Evolutionary conservation across 2,797 vertebrate genomes (phyloP), one percentile per base, ranked within the genome.

Genomic region (Alauda arvensis): DNA sequence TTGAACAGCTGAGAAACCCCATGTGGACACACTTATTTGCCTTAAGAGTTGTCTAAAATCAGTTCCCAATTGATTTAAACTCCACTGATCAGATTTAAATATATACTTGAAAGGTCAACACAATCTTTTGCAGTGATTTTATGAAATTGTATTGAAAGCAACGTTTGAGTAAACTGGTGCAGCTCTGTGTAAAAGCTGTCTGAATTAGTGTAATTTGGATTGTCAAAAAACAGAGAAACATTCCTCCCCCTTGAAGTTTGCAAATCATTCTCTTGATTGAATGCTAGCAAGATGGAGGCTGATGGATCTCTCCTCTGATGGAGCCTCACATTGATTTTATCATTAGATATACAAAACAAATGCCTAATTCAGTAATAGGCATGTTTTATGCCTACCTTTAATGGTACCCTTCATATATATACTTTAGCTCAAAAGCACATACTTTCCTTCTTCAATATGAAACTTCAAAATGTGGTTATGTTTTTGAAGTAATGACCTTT

Each of bases 51-150:
- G 65, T 61, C 83, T 91, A 79, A 92, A 93, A 94, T 93, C 85
- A 79, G 91, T 89, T 93, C 71, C 65, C 69, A 89, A 95, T 93
- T 3, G 1, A 92, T 82, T 94, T 93, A 91, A 94, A 61, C 60
- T 81, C 63, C 42, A 20, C 85, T 92, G 93, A 93, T 93, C 83
- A 90, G 85, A 89, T 94, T 90, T 90, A 92, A 87, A 92, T 83
- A 83, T 76, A 60, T 81, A 85, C 84, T 91, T 90, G 79, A 93
- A 94, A 94, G 89, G 87, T 93, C 94, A 94, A 79, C 65, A 91
- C 75, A 84, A 88, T 42, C 75, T 93, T 93, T 87, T 86, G 68
- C 71, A 65, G 77, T 65, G 81, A 91, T 93, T 85, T 93, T 93
- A 86, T 82, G 83, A 86, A 91, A 94, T 26, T 7, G 87, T 89